phyloP scores from a whole-genome alignment of 37 sponge, comb jelly and placozoan genomes.

The Hexactinellida sp. region DNA sequence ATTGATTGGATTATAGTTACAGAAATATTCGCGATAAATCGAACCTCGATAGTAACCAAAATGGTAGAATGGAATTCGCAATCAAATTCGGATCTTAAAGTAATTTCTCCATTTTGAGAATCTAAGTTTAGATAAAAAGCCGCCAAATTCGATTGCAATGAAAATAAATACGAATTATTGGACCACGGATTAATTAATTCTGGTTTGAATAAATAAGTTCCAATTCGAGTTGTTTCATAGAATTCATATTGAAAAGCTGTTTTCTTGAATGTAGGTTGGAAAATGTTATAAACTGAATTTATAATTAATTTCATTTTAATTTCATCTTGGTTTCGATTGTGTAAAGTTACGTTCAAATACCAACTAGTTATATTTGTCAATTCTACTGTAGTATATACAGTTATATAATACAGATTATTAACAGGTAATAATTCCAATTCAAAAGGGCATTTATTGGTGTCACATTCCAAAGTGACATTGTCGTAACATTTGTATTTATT shows the following conservation, averaged over 20 bases:
- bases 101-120: background rate
- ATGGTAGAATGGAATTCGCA: background rate
- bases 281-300: background rate
- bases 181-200: background rate
- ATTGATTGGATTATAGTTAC: slow-evolving; percentile 5
- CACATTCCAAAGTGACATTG: background rate
- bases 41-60: slow-evolving; percentile 6
- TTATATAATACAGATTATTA: background rate
- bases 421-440: background rate
- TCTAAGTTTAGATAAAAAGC: background rate
- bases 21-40: background rate
- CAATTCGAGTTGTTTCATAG: background rate
- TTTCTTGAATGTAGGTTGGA: background rate
- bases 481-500: background rate
- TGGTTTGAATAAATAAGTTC: background rate
- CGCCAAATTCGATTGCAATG: background rate
- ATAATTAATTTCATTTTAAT: background rate
- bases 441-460: background rate
- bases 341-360: background rate
- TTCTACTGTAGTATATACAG: background rate
- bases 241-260: background rate
- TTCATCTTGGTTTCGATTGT: background rate
- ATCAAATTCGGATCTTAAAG: background rate
- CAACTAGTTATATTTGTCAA: background rate
- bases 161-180: background rate